Evolutionary conservation across 2,113 vertebrate genomes (phyloP).

Genomic region (Pangasianodon gigas): DNA sequence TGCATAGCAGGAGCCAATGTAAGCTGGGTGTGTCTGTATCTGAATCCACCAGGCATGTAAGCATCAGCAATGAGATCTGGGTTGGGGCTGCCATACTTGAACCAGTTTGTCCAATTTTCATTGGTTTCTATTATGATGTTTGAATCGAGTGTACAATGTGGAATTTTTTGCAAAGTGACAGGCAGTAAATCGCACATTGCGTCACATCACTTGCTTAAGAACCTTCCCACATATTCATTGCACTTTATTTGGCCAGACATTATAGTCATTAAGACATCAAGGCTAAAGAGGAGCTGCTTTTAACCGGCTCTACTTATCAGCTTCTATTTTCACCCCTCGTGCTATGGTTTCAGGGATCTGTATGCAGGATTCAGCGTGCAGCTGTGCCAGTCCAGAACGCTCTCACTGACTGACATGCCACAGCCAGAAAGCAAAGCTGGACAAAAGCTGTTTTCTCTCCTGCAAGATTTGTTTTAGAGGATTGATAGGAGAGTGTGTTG

Average conservation of each 20-base stretch:
- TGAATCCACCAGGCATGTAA: slow-evolving; percentile 15
- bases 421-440: background rate
- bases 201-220: background rate
- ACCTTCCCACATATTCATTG: background rate
- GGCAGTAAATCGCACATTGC: background rate
- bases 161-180: background rate
- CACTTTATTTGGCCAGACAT: background rate
- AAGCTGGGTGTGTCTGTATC: slow-evolving; percentile 29
- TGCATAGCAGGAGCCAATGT: background rate
- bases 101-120: slow-evolving; percentile 10
- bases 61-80: background rate
- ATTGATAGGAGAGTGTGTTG: background rate
- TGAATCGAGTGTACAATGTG: background rate
- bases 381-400: background rate
- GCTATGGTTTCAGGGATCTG: background rate
- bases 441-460: background rate
- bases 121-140: background rate
- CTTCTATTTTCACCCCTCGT: slow-evolving; percentile 5
- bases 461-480: background rate
- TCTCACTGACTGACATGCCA: background rate
- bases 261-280: background rate
- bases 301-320: background rate
- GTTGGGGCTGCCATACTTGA: slow-evolving; percentile 6
- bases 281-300: slow-evolving; percentile 9
- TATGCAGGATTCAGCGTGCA: background rate